Evolutionary conservation across 2,113 vertebrate genomes (phyloP).

Genomic region (Alces alces): DNA sequence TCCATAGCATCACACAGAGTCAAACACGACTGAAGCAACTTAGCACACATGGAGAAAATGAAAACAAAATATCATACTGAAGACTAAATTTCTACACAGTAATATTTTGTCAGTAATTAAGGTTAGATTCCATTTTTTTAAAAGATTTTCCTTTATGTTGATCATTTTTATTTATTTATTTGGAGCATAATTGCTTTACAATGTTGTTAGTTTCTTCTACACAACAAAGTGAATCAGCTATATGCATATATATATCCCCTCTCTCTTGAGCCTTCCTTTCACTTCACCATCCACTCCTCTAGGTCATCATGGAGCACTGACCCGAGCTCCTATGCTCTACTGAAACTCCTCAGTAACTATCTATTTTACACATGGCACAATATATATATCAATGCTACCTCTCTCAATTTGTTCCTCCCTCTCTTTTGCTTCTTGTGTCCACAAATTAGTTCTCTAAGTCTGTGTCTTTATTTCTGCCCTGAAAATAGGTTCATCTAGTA

Average conservation of each 20-base stretch:
- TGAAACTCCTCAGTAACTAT: neutral
- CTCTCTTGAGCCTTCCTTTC: neutral
- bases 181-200: neutral
- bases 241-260: neutral
- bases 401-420: neutral
- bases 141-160: neutral
- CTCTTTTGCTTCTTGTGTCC: neutral
- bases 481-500: neutral
- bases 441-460: neutral
- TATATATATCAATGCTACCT: neutral
- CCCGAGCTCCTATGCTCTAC: neutral
- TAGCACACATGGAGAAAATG: neutral
- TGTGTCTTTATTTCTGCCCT: neutral
- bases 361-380: neutral
- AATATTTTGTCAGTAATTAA: neutral
- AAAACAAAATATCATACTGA: neutral
- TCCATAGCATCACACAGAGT: neutral
- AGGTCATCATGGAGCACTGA: neutral
- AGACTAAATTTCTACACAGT: neutral
- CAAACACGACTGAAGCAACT: accelerated
- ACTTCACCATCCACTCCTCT: neutral
- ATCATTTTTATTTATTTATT: neutral
- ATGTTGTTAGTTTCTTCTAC: neutral
- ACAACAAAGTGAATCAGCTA: neutral
- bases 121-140: neutral